Evolutionary conservation across 2,888 invertebrate species (phyloP), one percentile per base, ranked within the genome.

Genomic region (Rotaria socialis): DNA sequence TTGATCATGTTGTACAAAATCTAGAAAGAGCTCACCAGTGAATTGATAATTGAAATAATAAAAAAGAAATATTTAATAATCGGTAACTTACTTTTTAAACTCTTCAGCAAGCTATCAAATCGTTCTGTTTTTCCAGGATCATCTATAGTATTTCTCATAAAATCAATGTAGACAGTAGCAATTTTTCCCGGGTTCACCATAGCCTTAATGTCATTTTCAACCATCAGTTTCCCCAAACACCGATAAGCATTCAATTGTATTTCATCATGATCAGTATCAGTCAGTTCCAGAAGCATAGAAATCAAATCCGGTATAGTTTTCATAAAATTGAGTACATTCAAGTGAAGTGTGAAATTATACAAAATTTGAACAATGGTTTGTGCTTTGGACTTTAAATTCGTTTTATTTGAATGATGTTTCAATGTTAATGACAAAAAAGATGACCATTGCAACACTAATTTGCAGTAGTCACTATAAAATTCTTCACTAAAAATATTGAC

Each of bases 1-100:
- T 75, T 75, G 74, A 41, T 75, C 41, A 19, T 75, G 74, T 41
- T 75, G 74, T 22, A 75, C 74, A 41, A 75, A 75, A 75, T 43
- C 74, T 75, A 22, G 19, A 41, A 19, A n/a, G n/a, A 27, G 6
- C 4, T 47, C 19, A 11, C 7, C 7, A 24, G 6, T 41, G 14
- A n/a, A 24, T 24, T n/a, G 3, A 58, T 19, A 24, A 19, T 58
- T 47, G 47, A 47, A 47, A 6, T 4, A 24, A 58, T 19, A 11
- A 19, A 24, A 24, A 6, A 24, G 0, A 47, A 47, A 7, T 47
- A 47, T 11, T 2, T 35, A 47, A 47, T 47, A 47, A 11, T 11
- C 11, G 11, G 11, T 11, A 47, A 75, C 35, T 75, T 43, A 75
- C 41, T 75, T 35, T 41, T 75, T 24, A 75, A 75, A 41, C 41